Conservation (phyloP, 2,113 vertebrate genomes). For the Arvicanthis niloticus region DNA sequence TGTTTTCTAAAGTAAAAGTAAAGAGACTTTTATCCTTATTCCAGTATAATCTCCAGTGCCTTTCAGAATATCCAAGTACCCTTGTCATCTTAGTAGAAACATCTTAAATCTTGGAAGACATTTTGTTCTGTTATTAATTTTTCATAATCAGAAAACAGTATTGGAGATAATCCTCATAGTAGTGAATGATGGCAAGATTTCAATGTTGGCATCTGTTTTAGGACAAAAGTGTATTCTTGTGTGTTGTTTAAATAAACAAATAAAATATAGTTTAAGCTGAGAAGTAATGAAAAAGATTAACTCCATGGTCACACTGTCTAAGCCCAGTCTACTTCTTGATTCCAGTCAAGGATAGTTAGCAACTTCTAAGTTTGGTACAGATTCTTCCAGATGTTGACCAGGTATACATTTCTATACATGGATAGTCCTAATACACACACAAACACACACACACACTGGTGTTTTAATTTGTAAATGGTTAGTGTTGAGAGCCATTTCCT, state of each 20-base stretch:
- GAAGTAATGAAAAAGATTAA: not conserved
- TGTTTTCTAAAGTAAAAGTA: not conserved
- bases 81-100: not conserved
- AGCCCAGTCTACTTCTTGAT: not conserved
- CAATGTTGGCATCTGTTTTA: not conserved
- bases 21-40: not conserved
- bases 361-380: not conserved
- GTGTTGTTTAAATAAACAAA: not conserved
- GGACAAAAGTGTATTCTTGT: not conserved
- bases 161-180: not conserved
- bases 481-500: not conserved
- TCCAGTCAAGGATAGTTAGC: not conserved
- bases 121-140: not conserved
- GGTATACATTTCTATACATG: not conserved
- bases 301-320: not conserved
- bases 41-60: not conserved
- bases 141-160: not conserved
- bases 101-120: not conserved
- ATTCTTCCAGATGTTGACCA: not conserved
- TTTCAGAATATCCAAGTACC: slow-evolving; percentile 12
- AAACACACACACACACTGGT: not conserved
- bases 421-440: not conserved
- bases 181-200: not conserved
- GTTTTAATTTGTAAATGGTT: slow-evolving; percentile 45
- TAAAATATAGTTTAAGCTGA: not conserved